Percentiles rank a stretch among this genome's conserved stretches.
These are phyloP conservation scores for Pyrochroa serraticornis DNA, from an alignment of 2,888 invertebrate genomes.

Conservation along the genomic window DNA sequence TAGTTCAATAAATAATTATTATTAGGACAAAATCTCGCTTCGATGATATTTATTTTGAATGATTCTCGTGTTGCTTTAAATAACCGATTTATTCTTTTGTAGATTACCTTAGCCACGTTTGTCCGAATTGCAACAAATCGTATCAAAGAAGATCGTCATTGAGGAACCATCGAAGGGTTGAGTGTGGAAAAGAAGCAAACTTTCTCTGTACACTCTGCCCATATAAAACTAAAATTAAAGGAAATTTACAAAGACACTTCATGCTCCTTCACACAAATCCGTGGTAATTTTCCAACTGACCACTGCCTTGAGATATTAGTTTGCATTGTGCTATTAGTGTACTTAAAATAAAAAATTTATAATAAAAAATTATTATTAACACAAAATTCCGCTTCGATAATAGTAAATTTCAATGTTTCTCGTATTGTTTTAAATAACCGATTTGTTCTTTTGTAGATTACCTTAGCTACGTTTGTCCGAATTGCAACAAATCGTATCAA, in stretches of 20 bases:
- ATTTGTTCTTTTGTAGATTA: neutral
- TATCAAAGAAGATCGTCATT: conserved; percentile 66
- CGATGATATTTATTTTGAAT: too few relatives aligned
- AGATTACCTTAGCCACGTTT: neutral
- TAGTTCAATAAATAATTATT: too few relatives aligned
- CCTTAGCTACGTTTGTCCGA: conserved; percentile 53
- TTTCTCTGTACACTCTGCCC: conserved; percentile 15
- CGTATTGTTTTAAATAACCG: neutral
- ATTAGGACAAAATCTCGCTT: too few relatives aligned
- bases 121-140: conserved; percentile 73
- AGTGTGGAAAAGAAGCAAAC: conserved; percentile 24
- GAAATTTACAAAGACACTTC: conserved; percentile 14
- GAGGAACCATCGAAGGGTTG: conserved; percentile 10
- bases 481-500: conserved; percentile 77
- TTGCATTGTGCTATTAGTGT: too few relatives aligned
- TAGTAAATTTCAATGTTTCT: conserved; percentile 44
- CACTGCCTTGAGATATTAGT: too few relatives aligned
- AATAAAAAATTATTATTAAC: too few relatives aligned
- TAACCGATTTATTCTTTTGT: neutral
- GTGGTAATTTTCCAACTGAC: neutral
- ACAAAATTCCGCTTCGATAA: too few relatives aligned
- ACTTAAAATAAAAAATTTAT: too few relatives aligned
- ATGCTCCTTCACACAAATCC: neutral
- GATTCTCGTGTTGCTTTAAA: conserved; percentile 45
- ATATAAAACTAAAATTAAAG: conserved; percentile 23